These are phyloP conservation scores for Lampropteryx suffumata DNA, from an alignment of 2,888 invertebrate species.

Conservation along the genomic window DNA sequence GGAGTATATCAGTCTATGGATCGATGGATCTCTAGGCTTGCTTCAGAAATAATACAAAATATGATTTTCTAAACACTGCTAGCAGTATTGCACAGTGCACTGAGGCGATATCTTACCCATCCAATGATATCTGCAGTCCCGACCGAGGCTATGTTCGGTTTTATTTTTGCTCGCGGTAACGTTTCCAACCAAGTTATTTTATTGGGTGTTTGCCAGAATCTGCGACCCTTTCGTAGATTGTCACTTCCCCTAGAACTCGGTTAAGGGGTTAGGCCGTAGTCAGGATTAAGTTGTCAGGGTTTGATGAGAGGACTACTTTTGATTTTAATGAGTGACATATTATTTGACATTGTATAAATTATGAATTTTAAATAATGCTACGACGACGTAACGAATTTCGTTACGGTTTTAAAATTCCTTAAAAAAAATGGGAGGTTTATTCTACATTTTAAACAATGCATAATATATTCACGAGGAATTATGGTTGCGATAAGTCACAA, in stretches of 20 bases:
- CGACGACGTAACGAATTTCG: too few species aligned
- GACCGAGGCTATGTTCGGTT: constrained; percentile 24
- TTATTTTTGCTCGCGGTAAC: constrained; percentile 20
- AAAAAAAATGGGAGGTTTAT: too few species aligned
- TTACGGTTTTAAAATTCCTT: too few species aligned
- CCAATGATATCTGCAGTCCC: constrained; percentile 36
- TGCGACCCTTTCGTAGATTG: constrained; percentile 24
- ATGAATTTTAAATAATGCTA: too few species aligned
- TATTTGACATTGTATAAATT: too few species aligned
- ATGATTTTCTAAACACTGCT: constrained; percentile 6
- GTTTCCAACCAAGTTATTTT: constrained; percentile 27
- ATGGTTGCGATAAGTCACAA: too few species aligned
- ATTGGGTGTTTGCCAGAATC: constrained; percentile 30
- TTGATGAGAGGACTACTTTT: too few species aligned
- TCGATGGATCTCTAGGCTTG: too few species aligned
- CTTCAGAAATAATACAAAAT: background rate
- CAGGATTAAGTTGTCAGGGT: background rate
- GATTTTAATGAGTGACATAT: too few species aligned
- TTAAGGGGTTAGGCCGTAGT: background rate
- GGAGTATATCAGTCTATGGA: too few species aligned
- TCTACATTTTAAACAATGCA: too few species aligned
- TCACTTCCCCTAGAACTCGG: constrained; percentile 15
- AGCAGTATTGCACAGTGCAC: constrained; percentile 26
- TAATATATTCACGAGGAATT: too few species aligned
- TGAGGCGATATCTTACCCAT: constrained; percentile 28